Evolutionary conservation across 2,888 invertebrate genomes (phyloP).

Genomic region (Platycheirus rosarum): DNA sequence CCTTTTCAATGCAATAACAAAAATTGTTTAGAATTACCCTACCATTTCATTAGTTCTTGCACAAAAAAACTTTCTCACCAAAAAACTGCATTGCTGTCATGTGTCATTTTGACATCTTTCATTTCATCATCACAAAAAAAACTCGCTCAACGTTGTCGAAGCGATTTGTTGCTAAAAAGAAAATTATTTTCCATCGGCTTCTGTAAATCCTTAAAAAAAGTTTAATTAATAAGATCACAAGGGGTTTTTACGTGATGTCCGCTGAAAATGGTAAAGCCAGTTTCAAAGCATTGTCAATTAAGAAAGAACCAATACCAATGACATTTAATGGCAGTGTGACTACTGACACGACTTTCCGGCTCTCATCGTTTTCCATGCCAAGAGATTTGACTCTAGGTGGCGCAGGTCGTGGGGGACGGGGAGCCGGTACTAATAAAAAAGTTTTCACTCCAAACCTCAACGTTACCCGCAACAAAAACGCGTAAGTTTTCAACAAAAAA

Average conservation of each 20-base stretch:
- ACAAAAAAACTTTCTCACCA: too few relatives aligned
- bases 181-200: too few relatives aligned
- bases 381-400: conserved; percentile 85
- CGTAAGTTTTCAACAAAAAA: conserved; percentile 77
- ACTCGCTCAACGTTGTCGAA: too few relatives aligned
- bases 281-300: conserved; percentile 49
- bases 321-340: conserved; percentile 76
- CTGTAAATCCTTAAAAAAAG: background rate
- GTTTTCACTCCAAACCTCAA: conserved; percentile 86
- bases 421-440: conserved; percentile 83
- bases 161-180: too few relatives aligned
- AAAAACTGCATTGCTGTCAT: too few relatives aligned
- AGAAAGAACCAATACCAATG: conserved; percentile 52
- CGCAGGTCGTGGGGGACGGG: conserved; percentile 68
- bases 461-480: conserved; percentile 85
- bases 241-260: conserved; percentile 65
- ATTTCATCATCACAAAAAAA: too few relatives aligned
- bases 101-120: too few relatives aligned
- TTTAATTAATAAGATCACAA: background rate
- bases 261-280: conserved; percentile 77
- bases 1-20: too few relatives aligned
- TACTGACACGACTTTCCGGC: conserved; percentile 76
- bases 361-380: conserved; percentile 84
- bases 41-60: too few relatives aligned
- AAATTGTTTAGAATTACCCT: too few relatives aligned